A percentile compares a stretch with the other conserved stretches of the same genome.
Conservation (phyloP, 2,113 vertebrate genomes). For the Ascaphus truei region DNA sequence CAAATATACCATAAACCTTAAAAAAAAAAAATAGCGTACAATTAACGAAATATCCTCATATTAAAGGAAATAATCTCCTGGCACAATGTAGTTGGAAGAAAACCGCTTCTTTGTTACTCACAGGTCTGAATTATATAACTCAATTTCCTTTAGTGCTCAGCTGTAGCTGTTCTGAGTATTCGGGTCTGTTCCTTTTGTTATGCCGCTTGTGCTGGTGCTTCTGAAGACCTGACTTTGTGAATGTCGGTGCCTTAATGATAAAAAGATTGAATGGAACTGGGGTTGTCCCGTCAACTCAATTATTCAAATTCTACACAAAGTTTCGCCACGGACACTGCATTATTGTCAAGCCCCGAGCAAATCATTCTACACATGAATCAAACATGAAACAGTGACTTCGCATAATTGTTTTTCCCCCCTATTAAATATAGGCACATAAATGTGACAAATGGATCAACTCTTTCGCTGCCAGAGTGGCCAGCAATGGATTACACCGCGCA, state of each 20-base stretch:
- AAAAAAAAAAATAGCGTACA: no score
- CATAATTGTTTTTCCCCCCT: no score
- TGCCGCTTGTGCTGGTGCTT: not conserved
- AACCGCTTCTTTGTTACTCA: no score
- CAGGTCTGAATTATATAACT: not conserved
- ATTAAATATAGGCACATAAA: no score
- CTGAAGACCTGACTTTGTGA: not conserved
- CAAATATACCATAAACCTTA: no score
- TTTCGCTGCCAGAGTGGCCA: no score
- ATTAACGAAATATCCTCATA: no score
- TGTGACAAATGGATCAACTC: not conserved
- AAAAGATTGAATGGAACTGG: not conserved
- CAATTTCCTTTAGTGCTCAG: not conserved
- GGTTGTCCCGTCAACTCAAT: not conserved
- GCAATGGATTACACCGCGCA: no score
- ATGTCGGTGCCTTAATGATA: not conserved
- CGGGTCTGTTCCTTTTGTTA: not conserved
- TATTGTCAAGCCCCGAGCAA: not conserved
- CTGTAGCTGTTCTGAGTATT: not conserved
- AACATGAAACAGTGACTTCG: slow-evolving; percentile 3
- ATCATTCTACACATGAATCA: not conserved
- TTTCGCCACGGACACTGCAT: not conserved
- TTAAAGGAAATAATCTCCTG: no score
- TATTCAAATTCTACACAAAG: not conserved
- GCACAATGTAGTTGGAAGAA: no score